phyloP scores from a whole-genome alignment of 2,113 vertebrate genomes.

The Hippopotamus amphibius region DNA sequence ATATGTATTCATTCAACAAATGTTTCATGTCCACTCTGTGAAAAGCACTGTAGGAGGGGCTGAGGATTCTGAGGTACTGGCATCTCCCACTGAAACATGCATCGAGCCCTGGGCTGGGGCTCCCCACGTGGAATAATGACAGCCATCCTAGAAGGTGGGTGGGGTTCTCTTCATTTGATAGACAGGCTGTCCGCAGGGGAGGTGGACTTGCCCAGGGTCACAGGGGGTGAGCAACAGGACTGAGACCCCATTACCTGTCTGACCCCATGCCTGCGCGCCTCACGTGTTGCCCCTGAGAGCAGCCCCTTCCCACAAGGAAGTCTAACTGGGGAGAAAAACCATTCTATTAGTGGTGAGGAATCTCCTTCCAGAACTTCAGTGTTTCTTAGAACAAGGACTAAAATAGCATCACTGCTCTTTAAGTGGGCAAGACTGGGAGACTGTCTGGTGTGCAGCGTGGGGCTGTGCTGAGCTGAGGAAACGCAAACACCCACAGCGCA shows the following conservation, averaged over 20 bases:
- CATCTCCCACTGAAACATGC: accelerated
- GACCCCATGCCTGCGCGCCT: accelerated
- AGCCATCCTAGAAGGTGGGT: neutral
- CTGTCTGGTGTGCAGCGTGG: too few species aligned
- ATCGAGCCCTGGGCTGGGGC: accelerated
- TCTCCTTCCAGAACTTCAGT: neutral
- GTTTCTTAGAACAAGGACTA: neutral
- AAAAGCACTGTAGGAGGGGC: neutral
- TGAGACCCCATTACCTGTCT: accelerated
- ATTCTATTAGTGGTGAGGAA: too few species aligned
- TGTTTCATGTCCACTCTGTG: neutral
- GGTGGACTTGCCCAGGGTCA: neutral
- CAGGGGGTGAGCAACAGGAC: neutral
- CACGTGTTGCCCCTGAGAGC: neutral
- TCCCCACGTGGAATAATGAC: accelerated
- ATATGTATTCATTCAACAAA: neutral
- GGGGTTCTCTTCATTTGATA: accelerated
- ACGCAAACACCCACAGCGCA: neutral
- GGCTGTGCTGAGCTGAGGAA: neutral
- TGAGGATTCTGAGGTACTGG: neutral
- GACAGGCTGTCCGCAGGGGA: neutral
- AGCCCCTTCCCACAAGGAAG: neutral
- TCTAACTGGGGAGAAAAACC: neutral
- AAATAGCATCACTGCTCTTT: neutral
- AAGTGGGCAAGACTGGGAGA: neutral